Evolutionary conservation across 2,797 vertebrate genomes (phyloP).

Genomic region (Sebastiscus tertius): DNA sequence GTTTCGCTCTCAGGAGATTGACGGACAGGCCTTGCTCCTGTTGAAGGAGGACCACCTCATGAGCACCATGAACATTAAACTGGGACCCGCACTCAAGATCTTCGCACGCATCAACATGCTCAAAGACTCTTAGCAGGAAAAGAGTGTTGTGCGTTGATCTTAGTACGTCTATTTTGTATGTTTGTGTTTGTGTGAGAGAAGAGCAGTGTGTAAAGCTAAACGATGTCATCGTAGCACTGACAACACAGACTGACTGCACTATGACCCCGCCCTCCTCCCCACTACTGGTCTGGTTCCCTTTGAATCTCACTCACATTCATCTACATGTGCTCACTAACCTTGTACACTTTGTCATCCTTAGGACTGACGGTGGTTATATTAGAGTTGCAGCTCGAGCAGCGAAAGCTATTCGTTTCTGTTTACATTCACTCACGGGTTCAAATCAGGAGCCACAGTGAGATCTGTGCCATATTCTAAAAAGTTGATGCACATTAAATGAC

Average conservation of each 20-base stretch:
- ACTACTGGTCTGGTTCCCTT: constrained; percentile 10
- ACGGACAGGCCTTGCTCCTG: constrained; percentile 94
- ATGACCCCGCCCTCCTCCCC: constrained; percentile 25
- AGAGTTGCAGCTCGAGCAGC: neutral
- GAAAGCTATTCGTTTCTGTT: constrained; percentile 8
- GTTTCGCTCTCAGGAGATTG: constrained; percentile 96
- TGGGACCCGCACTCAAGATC: constrained; percentile 97
- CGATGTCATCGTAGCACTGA: constrained; percentile 44
- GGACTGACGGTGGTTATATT: neutral
- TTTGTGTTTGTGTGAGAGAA: constrained; percentile 6
- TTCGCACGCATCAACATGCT: constrained; percentile 97
- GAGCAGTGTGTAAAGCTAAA: constrained; percentile 4
- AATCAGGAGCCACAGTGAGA: neutral
- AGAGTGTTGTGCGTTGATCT: constrained; percentile 1
- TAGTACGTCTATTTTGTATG: neutral
- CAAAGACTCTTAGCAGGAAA: constrained; percentile 91
- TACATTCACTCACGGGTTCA: neutral
- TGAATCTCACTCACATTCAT: neutral
- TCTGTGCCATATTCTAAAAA: neutral
- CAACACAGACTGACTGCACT: constrained; percentile 59
- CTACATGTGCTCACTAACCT: neutral
- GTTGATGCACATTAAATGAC: neutral
- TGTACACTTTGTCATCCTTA: neutral
- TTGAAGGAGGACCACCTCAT: constrained; percentile 98
- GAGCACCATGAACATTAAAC: constrained; percentile 99